A percentile compares a stretch with the other conserved stretches of the same genome.
phyloP scores from a whole-genome alignment of 1,140 invertebrate species.

The Drosophila orena region DNA sequence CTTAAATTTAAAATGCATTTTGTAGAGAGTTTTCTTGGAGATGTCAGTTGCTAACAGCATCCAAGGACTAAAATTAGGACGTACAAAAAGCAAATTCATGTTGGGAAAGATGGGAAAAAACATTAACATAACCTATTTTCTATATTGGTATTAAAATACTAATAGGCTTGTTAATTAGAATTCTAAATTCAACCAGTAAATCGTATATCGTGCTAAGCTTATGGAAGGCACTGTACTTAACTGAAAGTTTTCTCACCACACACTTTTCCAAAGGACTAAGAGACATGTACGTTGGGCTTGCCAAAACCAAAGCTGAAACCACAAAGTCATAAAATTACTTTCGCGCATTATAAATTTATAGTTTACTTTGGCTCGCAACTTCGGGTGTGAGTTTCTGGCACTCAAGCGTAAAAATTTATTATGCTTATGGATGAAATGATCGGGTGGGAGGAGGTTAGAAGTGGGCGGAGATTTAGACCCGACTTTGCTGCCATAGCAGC shows the following conservation, averaged over 20 bases:
- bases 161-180: neutral
- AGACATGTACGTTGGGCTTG: conserved; percentile 46
- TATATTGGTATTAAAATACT: neutral
- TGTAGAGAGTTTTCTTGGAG: too few relatives aligned
- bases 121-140: too few relatives aligned
- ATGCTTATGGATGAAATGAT: conserved; percentile 73
- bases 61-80: too few relatives aligned
- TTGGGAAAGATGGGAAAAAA: too few relatives aligned
- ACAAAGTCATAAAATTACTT: conserved; percentile 85
- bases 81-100: too few relatives aligned
- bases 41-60: too few relatives aligned
- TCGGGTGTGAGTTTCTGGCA: conserved; percentile 48
- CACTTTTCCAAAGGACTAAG: conserved; percentile 20
- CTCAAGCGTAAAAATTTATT: conserved; percentile 84
- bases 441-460: conserved; percentile 11
- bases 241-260: conserved; percentile 66
- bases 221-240: conserved; percentile 9
- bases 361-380: conserved; percentile 62
- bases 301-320: conserved; percentile 77
- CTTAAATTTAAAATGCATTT: too few relatives aligned
- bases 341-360: conserved; percentile 84
- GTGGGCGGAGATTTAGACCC: conserved; percentile 16
- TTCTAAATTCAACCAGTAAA: neutral
- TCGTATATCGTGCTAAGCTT: neutral
- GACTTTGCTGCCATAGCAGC: conserved; percentile 59